Percentiles rank a stretch among this genome's conserved stretches.
Conservation (phyloP, 2,797 vertebrate genomes). For the Nannoperca obscura region DNA sequence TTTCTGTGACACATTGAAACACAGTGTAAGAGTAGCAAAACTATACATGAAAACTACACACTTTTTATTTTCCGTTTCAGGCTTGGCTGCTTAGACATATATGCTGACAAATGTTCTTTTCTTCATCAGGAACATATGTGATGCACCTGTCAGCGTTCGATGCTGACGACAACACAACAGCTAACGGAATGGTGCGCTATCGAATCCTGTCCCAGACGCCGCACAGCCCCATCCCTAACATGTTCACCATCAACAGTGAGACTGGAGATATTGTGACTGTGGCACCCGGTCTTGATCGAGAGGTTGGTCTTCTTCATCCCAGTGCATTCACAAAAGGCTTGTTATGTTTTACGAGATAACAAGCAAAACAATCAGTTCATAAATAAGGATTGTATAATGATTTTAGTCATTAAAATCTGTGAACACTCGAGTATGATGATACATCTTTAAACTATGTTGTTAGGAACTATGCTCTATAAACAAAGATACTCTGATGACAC, state of each 20-base stretch:
- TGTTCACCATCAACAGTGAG: constrained; percentile 98
- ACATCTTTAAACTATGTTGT: no score
- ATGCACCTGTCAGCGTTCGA: constrained; percentile 96
- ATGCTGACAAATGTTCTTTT: constrained; percentile 4
- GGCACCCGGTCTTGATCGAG: constrained; percentile 94
- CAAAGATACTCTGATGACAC: constrained; percentile 49
- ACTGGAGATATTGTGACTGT: constrained; percentile 95
- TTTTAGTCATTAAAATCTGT: neutral
- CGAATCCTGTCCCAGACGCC: constrained; percentile 94
- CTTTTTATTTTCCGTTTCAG: neutral
- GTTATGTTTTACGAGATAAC: neutral
- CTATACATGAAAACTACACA: no score
- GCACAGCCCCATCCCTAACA: constrained; percentile 95
- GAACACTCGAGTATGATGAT: neutral
- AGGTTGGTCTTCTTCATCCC: constrained; percentile 83
- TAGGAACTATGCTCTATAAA: no score
- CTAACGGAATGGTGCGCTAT: constrained; percentile 96
- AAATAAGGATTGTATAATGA: neutral
- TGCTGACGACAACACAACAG: constrained; percentile 92
- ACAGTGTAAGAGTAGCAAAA: neutral
- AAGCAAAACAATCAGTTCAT: neutral
- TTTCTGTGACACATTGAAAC: neutral
- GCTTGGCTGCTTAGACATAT: neutral
- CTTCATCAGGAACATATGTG: constrained; percentile 91
- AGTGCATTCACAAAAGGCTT: neutral